phyloP scores from a whole-genome alignment of 35 echinoderm and acorn worm genomes.

The Ptychodera flava region DNA sequence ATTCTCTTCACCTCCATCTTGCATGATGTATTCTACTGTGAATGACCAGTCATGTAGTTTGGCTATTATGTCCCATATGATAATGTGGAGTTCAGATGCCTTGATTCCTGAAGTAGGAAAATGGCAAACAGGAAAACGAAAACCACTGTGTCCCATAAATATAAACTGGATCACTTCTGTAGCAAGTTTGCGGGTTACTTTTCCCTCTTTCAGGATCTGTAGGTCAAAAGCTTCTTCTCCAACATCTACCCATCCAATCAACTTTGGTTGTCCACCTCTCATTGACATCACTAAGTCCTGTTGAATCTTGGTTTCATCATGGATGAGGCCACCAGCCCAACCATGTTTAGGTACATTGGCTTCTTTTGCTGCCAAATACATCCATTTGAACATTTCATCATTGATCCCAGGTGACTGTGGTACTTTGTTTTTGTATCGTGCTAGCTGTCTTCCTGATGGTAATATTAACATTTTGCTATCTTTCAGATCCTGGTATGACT shows the following conservation, averaged over 20 bases:
- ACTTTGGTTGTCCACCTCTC: not conserved
- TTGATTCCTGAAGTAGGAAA: not conserved
- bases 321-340: no score
- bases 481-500: no score
- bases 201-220: not conserved
- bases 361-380: not conserved
- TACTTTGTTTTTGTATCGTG: no score
- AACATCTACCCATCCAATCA: slow-evolving; percentile 26
- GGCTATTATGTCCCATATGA: not conserved
- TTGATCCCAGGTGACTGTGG: not conserved
- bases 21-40: not conserved
- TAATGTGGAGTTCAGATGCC: not conserved
- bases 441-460: slow-evolving; percentile 8
- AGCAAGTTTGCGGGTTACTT: no score
- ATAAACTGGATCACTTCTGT: slow-evolving; percentile 20
- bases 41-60: slow-evolving; percentile 5
- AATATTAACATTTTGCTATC: no score
- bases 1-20: slow-evolving; percentile 3
- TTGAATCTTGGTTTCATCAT: slow-evolving; percentile 39
- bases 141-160: slow-evolving; percentile 10
- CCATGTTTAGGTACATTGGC: no score
- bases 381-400: not conserved
- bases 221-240: slow-evolving; percentile 13
- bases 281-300: slow-evolving; percentile 2
- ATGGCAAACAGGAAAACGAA: slow-evolving; percentile 18